These are phyloP conservation scores for Anagrus nilaparvatae DNA, from an alignment of 1,140 invertebrate genomes.

Conservation along the genomic window DNA sequence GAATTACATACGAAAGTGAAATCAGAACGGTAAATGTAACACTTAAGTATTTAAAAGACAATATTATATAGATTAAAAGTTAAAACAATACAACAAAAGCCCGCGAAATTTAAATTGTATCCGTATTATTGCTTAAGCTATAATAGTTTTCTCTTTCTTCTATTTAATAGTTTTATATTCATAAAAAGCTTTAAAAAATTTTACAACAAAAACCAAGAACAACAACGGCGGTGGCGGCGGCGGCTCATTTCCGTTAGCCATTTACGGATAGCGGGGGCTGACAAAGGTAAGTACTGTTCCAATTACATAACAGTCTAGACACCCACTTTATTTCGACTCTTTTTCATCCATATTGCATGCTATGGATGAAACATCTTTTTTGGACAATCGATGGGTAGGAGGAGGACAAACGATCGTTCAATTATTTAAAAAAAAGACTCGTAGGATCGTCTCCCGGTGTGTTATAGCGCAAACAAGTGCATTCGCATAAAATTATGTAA, in stretches of 20 bases:
- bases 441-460: too few species aligned
- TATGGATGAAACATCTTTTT: constrained; percentile 14
- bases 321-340: constrained; percentile 15
- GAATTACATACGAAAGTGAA: too few species aligned
- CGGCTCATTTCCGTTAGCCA: constrained; percentile 17
- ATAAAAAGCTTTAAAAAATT: too few species aligned
- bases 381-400: constrained; percentile 16
- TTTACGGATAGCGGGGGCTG: constrained; percentile 16
- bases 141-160: neutral
- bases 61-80: too few species aligned
- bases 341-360: constrained; percentile 1
- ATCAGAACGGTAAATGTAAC: too few species aligned
- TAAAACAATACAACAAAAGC: too few species aligned
- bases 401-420: constrained; percentile 18
- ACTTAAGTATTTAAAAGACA: too few species aligned
- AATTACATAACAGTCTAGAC: constrained; percentile 19
- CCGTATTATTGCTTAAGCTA: constrained; percentile 4
- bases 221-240: neutral
- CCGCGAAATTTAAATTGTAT: constrained; percentile 12
- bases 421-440: too few species aligned
- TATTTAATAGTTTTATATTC: too few species aligned
- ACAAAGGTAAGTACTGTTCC: constrained; percentile 16
- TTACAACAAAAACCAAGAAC: too few species aligned
- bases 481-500: neutral
- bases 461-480: constrained; percentile 12